These are phyloP conservation scores for Conus ventricosus DNA, from an alignment of 1,140 invertebrate genomes.

Conservation along the genomic window DNA sequence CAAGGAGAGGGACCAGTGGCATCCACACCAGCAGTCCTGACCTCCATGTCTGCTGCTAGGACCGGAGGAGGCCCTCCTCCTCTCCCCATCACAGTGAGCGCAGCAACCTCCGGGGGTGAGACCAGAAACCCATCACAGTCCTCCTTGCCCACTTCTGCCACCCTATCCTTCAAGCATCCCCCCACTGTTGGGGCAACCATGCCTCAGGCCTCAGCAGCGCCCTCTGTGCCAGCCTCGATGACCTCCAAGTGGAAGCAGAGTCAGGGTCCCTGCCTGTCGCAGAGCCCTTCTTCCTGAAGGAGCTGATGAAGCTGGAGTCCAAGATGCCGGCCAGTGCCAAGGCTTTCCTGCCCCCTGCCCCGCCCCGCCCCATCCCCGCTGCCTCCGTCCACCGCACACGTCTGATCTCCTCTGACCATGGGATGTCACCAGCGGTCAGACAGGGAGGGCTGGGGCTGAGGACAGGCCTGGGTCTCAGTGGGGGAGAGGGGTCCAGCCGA, in stretches of 20 bases:
- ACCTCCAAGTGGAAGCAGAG: no score
- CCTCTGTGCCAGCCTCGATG: no score
- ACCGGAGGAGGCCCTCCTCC: no score
- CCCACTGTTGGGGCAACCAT: background rate
- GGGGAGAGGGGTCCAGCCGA: no score
- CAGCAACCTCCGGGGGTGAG: background rate
- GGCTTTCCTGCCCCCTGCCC: constrained; percentile 3
- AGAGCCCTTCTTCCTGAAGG: background rate
- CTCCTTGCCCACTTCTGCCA: background rate
- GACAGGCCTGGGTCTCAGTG: no score
- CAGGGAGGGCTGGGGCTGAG: background rate
- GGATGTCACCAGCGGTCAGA: background rate
- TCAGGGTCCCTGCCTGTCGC: background rate
- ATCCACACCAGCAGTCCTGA: no score
- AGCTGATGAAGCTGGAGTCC: constrained; percentile 31
- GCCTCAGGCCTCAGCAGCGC: background rate
- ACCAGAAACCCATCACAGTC: background rate
- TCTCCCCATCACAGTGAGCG: no score
- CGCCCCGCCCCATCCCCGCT: background rate
- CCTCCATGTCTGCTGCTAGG: no score
- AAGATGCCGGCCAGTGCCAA: constrained; percentile 26
- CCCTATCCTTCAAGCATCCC: background rate
- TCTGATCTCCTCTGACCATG: background rate
- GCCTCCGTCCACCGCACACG: background rate
- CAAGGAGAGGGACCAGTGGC: no score